Conservation (phyloP, 1,140 invertebrate genomes). For the Drosophila lacteicornis region DNA sequence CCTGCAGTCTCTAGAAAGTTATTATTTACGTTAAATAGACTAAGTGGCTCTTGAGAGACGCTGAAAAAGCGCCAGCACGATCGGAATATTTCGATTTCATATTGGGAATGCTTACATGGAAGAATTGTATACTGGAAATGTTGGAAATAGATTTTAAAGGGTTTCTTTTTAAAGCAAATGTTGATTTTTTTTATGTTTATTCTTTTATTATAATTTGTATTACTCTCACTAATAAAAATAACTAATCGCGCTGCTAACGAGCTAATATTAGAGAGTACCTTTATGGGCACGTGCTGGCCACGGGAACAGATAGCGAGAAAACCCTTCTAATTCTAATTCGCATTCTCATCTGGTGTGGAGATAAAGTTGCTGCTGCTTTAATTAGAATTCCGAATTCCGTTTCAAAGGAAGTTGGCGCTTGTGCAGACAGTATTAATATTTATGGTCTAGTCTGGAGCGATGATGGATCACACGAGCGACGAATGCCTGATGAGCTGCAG, state of each 20-base stretch:
- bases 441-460: constrained; percentile 68
- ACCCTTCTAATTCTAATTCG: constrained; percentile 61
- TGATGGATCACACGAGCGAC: constrained; percentile 53
- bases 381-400: constrained; percentile 79
- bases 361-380: constrained; percentile 79
- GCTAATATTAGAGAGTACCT: background rate
- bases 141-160: background rate
- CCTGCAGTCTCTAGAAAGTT: no score
- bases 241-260: background rate
- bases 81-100: background rate
- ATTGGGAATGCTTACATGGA: background rate
- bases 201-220: no score
- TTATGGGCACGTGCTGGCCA: constrained; percentile 64
- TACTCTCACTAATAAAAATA: no score
- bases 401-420: constrained; percentile 81
- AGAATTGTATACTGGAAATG: background rate
- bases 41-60: no score
- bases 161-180: background rate
- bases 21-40: no score
- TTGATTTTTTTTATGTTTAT: background rate
- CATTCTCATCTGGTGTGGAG: constrained; percentile 48
- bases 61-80: no score
- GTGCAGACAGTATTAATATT: constrained; percentile 74
- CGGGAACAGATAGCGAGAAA: constrained; percentile 19
- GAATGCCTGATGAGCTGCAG: constrained; percentile 66